These are phyloP conservation scores for Eristalinus sepulchralis DNA, from an alignment of 2,888 invertebrate genomes.

Conservation along the genomic window DNA sequence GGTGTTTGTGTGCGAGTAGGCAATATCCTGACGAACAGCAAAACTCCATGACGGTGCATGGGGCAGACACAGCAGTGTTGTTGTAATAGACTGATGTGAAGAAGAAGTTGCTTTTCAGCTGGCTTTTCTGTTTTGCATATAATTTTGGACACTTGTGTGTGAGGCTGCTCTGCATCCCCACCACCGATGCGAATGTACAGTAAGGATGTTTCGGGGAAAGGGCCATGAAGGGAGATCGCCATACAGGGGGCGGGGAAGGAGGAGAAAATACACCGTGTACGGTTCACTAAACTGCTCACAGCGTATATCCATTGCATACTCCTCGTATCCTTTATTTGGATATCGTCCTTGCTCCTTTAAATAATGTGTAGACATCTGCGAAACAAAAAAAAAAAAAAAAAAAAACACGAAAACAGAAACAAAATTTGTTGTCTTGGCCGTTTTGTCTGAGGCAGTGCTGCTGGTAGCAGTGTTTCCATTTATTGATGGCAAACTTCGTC, in stretches of 20 bases:
- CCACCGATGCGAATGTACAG: neutral
- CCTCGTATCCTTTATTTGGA: conserved; percentile 52
- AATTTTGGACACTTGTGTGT: conserved; percentile 39
- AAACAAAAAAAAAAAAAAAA: neutral
- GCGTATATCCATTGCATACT: neutral
- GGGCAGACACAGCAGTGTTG: neutral
- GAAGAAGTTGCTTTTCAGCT: conserved; percentile 30
- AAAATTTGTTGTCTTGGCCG: neutral
- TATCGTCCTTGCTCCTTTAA: conserved; percentile 51
- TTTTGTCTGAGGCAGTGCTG: neutral
- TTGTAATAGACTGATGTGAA: conserved; percentile 37
- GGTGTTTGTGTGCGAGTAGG: neutral
- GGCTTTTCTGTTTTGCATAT: conserved; percentile 13
- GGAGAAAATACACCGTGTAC: neutral
- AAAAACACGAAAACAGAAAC: neutral
- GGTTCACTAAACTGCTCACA: neutral
- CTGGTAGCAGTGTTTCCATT: neutral
- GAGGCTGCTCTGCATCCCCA: neutral
- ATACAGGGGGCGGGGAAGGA: conserved; percentile 30
- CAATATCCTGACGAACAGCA: neutral
- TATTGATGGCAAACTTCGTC: neutral
- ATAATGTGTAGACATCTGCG: conserved; percentile 14
- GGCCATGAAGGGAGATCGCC: no score
- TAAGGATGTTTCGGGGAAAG: neutral
- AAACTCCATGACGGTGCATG: neutral